phyloP scores from a whole-genome alignment of 2,797 vertebrate species.

The Takifugu ocellatus region DNA sequence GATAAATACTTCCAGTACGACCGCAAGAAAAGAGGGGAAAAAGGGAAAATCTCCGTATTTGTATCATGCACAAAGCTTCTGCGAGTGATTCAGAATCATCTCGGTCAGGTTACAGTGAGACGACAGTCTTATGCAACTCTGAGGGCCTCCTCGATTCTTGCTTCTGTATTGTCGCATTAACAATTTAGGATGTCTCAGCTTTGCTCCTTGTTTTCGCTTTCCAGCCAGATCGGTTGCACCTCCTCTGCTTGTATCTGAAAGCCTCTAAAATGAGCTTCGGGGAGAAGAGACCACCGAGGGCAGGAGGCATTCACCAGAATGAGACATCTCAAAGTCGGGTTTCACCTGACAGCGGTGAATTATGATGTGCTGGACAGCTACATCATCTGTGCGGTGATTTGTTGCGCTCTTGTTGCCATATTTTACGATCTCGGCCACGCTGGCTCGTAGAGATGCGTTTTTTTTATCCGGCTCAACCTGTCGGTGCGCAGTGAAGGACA shows the following conservation, averaged over 20 bases:
- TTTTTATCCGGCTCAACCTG: background rate
- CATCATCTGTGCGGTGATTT: background rate
- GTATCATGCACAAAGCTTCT: too few species aligned
- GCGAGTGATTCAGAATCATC: too few species aligned
- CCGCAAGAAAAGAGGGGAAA: too few species aligned
- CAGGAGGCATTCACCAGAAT: constrained; percentile 2
- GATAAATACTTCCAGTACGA: too few species aligned
- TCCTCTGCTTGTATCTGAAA: background rate
- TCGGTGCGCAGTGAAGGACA: background rate
- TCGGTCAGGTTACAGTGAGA: too few species aligned
- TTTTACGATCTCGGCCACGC: background rate
- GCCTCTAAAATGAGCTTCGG: background rate
- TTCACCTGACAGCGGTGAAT: background rate
- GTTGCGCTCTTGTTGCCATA: background rate
- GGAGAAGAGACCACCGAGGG: background rate
- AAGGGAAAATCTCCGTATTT: too few species aligned
- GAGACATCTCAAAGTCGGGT: background rate
- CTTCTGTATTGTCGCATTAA: too few species aligned
- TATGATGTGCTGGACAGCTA: background rate
- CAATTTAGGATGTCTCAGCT: too few species aligned
- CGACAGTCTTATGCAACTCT: too few species aligned
- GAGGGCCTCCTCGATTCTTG: too few species aligned
- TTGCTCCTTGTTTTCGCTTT: too few species aligned
- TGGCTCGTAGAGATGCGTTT: background rate
- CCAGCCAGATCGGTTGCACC: too few species aligned